phyloP scores from a whole-genome alignment of 2,888 invertebrate species.

The Shargacucullia verbasci region DNA sequence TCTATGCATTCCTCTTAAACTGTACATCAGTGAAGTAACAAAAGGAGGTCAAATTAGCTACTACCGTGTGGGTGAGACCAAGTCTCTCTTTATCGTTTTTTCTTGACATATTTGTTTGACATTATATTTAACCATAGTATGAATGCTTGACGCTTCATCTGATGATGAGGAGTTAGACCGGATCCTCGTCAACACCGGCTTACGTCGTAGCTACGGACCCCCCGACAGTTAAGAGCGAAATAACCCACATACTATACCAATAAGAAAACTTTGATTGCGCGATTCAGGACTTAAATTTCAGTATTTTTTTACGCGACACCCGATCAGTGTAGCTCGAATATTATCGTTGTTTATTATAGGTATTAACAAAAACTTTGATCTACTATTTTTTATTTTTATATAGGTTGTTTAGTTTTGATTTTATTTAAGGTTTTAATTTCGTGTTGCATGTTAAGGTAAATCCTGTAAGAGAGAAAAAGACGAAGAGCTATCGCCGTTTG shows the following conservation, averaged over 20 bases:
- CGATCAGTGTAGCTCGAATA: not conserved
- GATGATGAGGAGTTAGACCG: not conserved
- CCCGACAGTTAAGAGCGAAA: not conserved
- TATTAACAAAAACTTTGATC: not conserved
- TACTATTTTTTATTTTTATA: not conserved
- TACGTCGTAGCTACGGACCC: slow-evolving; percentile 5
- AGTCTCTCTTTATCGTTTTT: not conserved
- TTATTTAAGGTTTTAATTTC: not conserved
- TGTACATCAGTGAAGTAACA: too few species aligned
- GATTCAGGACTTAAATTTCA: not conserved
- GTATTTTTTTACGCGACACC: not conserved
- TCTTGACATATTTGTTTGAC: not conserved
- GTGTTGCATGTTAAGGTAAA: too few species aligned
- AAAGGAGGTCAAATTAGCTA: not conserved
- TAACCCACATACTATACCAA: not conserved
- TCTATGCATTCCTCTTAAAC: too few species aligned
- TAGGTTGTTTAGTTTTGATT: not conserved
- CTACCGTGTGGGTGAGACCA: not conserved
- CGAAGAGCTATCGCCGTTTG: not conserved
- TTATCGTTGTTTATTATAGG: not conserved
- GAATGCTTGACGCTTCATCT: not conserved
- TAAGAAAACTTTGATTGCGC: slow-evolving; percentile 1
- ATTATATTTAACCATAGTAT: not conserved
- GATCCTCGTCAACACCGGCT: not conserved
- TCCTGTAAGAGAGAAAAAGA: not conserved